These are phyloP conservation scores for Aphaenogaster ashmeadi DNA, from an alignment of 1,140 invertebrate species.

Conservation along the genomic window DNA sequence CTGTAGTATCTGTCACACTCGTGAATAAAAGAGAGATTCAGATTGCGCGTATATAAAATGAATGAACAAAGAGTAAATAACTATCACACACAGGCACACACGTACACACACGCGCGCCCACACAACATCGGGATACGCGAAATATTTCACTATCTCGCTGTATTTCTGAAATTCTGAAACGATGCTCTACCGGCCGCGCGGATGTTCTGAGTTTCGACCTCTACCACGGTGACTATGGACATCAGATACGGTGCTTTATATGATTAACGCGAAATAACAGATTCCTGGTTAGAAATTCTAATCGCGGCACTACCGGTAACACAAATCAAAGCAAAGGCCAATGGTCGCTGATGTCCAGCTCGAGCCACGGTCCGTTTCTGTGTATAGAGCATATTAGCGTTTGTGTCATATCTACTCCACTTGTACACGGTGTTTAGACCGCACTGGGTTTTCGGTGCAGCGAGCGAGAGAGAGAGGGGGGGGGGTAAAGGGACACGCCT, in stretches of 20 bases:
- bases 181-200: not conserved
- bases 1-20: not conserved
- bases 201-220: conserved; percentile 37
- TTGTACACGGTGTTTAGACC: conserved; percentile 53
- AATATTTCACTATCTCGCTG: not conserved
- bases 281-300: conserved; percentile 73
- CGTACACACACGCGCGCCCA: not conserved
- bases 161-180: conserved; percentile 12
- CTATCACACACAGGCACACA: not conserved
- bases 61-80: conserved; percentile 14
- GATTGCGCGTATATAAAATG: not conserved
- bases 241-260: conserved; percentile 67
- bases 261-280: conserved; percentile 70
- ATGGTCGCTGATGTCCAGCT: conserved; percentile 37
- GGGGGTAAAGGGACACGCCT: not conserved
- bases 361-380: conserved; percentile 41
- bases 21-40: not conserved
- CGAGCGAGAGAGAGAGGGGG: not conserved
- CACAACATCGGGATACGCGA: not conserved
- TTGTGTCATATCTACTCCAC: conserved; percentile 43
- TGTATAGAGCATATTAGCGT: conserved; percentile 41
- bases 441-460: conserved; percentile 28
- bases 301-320: conserved; percentile 54
- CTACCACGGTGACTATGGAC: conserved; percentile 22
- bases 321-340: conserved; percentile 66